Base-by-base conservation (phyloP, 2,797 vertebrate genomes). In the Cirrhinus molitorella region DNA sequence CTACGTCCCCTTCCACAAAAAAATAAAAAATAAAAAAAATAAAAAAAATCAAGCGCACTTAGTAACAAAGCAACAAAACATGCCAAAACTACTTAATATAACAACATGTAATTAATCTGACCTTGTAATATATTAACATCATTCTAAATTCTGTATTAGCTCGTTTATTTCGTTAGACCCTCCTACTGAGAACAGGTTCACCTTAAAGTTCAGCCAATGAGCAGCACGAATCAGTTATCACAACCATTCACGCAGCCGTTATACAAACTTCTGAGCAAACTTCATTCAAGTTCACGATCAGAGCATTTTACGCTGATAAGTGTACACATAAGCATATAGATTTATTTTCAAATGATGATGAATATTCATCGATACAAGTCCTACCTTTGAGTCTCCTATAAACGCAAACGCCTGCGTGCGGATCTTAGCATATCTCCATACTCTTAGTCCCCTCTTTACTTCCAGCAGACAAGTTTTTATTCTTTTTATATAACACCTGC, bases 401-500 rank as follows among this genome's bases (percentile, higher is more conserved):
- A 83, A 79, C 70, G 80, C 67, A 83, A 65, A 61, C 80, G 75
- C 75, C 79, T 67, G 84, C 82, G 81, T 73, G 80, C 72, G 47
- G 78, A 84, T 84, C 74, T 86, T 85, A 85, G 84, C 85, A 83
- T 66, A 79, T 88, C 88, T 85, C 86, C 85, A 84, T 83, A 87
- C 81, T 76, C 81, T 70, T 37, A 80, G 77, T 75, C 63, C 59
- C 71, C 71, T 79, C 75, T 82, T 84, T 83, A 86, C 85, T 88
- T 87, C 83, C 83, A 86, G 80, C 72, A 74, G 37, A 57, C 71
- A 87, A 80, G 70, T 91, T 92, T 40, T 89, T 83, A 85, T 87
- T 85, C 86, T 88, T 91, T 92, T 92, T 93, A 92, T 91, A 91
- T 81, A 80, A 86, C 91, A 92, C 90, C 88, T 91, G 88, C 90